These are phyloP conservation scores for Cyphomyrus plagiostoma DNA, from an alignment of 2,113 vertebrate species.

Conservation along the genomic window DNA sequence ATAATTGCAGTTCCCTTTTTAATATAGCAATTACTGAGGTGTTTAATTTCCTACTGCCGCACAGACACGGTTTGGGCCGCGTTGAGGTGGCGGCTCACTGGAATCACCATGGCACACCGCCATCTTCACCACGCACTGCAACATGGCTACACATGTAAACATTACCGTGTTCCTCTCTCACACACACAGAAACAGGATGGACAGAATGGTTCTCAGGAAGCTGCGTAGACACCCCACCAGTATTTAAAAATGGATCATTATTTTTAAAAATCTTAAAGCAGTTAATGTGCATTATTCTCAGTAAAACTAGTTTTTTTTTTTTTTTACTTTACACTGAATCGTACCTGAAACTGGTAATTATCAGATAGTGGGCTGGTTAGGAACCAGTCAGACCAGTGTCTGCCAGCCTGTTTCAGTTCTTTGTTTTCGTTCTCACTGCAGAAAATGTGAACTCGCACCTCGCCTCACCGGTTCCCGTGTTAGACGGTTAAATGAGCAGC, in stretches of 20 bases:
- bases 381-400: background rate
- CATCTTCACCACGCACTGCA: background rate
- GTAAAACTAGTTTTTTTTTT: background rate
- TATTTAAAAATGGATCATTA: background rate
- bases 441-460: background rate
- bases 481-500: background rate
- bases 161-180: background rate
- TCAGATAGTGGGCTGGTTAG: background rate
- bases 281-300: background rate
- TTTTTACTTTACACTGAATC: background rate
- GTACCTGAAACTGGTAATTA: background rate
- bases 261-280: background rate
- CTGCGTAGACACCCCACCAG: background rate
- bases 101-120: background rate
- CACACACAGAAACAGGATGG: background rate
- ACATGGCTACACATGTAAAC: background rate
- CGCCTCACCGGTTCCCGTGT: background rate
- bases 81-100: background rate
- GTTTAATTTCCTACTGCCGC: constrained; percentile 43
- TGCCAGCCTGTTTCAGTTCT: background rate
- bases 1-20: constrained; percentile 27
- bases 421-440: background rate
- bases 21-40: constrained; percentile 37
- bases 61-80: constrained; percentile 32
- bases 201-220: background rate